A percentile compares a stretch with the other conserved stretches of the same genome.
These are phyloP conservation scores for Drosophila pseudoobscura DNA, from an alignment of 1,140 invertebrate species.

Conservation along the genomic window DNA sequence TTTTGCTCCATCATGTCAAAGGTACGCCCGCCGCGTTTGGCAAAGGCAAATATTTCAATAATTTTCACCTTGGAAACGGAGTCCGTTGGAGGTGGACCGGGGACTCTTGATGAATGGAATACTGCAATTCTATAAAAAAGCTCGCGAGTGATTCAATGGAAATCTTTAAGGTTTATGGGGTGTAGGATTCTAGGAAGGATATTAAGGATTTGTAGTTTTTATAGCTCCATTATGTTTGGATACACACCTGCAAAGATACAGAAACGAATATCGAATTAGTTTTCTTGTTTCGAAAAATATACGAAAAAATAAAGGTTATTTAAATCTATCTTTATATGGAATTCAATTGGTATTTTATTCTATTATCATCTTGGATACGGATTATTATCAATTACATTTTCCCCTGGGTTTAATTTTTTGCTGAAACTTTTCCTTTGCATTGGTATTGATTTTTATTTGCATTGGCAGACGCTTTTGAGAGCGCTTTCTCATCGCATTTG, in stretches of 20 bases:
- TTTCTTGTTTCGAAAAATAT: neutral
- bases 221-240: neutral
- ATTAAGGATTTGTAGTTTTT: neutral
- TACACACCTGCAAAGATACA: slow-evolving; percentile 53
- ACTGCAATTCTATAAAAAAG: slow-evolving; percentile 21
- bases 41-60: slow-evolving; percentile 21
- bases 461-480: neutral
- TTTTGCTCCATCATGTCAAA: slow-evolving; percentile 18
- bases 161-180: neutral
- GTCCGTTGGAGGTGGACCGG: no score
- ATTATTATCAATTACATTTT: neutral
- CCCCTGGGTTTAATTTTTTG: neutral
- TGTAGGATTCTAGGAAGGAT: neutral
- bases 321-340: no score
- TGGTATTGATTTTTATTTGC: slow-evolving; percentile 2
- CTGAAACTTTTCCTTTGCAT: neutral
- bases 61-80: slow-evolving; percentile 31
- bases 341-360: no score
- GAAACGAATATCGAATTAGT: slow-evolving; percentile 1
- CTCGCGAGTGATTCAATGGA: slow-evolving; percentile 4
- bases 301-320: no score
- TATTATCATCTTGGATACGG: neutral
- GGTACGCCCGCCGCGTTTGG: neutral
- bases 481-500: slow-evolving; percentile 18
- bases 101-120: slow-evolving; percentile 25